phyloP scores from a whole-genome alignment of 2,113 vertebrate species.

The Neodontobutis hainanensis region DNA sequence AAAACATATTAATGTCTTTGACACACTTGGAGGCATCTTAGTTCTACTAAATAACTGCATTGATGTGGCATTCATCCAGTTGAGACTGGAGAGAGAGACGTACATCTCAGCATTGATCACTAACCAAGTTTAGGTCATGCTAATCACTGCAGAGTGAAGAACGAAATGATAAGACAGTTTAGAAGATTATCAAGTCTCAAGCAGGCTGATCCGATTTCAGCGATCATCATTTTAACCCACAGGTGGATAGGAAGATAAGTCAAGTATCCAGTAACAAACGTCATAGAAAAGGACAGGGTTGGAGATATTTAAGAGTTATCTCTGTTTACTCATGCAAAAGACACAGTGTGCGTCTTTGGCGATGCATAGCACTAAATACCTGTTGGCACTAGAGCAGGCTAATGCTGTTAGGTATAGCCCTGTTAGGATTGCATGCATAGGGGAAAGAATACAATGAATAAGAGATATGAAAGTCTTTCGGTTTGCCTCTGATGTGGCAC shows the following conservation, averaged over 20 bases:
- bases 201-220: constrained; percentile 31
- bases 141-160: constrained; percentile 36
- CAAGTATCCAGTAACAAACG: constrained; percentile 22
- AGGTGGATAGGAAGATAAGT: constrained; percentile 13
- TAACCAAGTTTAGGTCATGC: constrained; percentile 55
- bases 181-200: constrained; percentile 28
- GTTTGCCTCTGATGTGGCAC: constrained; percentile 43
- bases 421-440: constrained; percentile 59
- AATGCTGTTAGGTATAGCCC: constrained; percentile 60
- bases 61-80: constrained; percentile 56
- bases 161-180: constrained; percentile 45
- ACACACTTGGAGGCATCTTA: not conserved
- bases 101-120: constrained; percentile 51
- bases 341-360: constrained; percentile 69
- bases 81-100: constrained; percentile 26
- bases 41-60: constrained; percentile 60
- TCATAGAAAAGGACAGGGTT: constrained; percentile 29
- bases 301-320: constrained; percentile 33
- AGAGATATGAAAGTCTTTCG: constrained; percentile 29
- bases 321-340: constrained; percentile 63
- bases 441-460: constrained; percentile 20
- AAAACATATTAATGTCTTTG: constrained; percentile 12
- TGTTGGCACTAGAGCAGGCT: constrained; percentile 47
- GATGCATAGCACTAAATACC: constrained; percentile 46
- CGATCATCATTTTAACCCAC: constrained; percentile 44